Conservation (phyloP, 2,797 vertebrate genomes). For the Falco rusticolus region DNA sequence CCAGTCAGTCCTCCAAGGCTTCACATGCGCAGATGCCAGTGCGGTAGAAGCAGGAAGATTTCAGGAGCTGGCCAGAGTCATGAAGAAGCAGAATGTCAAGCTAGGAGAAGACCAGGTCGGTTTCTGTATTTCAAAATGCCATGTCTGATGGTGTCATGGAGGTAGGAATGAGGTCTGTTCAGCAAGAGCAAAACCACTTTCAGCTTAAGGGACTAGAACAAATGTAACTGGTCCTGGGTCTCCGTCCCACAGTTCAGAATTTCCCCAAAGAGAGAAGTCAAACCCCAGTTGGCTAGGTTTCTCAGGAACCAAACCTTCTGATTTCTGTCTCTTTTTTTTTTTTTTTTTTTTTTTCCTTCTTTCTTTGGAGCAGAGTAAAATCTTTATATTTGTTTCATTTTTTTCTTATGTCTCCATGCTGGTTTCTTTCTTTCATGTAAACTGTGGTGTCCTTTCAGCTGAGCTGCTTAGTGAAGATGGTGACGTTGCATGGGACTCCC, state of each 20-base stretch:
- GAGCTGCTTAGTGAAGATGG: slow-evolving; percentile 59
- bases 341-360: no score
- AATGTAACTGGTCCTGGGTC: neutral
- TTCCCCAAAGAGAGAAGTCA: neutral
- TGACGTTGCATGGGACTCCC: neutral
- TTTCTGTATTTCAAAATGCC: rapidly evolving
- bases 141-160: neutral
- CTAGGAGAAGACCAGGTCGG: slow-evolving; percentile 69
- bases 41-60: neutral
- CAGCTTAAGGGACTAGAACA: neutral
- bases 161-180: neutral
- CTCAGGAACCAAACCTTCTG: neutral
- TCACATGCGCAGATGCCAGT: slow-evolving; percentile 27
- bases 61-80: slow-evolving; percentile 44
- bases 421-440: neutral
- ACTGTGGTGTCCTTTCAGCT: slow-evolving; percentile 46
- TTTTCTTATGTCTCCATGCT: neutral
- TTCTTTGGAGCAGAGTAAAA: neutral
- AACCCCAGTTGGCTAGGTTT: neutral
- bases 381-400: neutral
- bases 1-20: slow-evolving; percentile 58
- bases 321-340: neutral
- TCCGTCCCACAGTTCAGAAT: neutral
- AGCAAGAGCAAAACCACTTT: neutral
- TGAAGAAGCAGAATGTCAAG: slow-evolving; percentile 37